Conservation (phyloP, 2,797 vertebrate genomes). For the Sebastes nivosus region DNA sequence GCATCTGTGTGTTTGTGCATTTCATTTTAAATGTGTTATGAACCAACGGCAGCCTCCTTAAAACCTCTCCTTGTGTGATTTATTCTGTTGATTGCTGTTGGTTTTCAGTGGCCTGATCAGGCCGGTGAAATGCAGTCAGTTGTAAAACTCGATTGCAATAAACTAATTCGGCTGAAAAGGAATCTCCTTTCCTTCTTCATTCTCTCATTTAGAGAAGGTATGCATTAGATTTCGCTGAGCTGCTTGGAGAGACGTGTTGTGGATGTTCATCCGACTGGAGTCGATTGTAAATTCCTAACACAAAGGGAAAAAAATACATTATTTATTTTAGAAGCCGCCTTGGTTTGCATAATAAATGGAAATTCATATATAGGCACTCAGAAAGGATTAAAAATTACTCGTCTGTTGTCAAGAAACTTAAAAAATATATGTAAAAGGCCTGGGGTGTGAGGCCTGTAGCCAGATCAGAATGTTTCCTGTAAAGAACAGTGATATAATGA, state of each 20-base stretch:
- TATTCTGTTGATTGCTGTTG: conserved; percentile 33
- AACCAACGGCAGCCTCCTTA: conserved; percentile 15
- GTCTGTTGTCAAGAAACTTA: not conserved
- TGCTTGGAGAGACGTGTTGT: not conserved
- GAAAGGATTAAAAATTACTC: not conserved
- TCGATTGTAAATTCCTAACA: not conserved
- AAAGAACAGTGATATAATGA: not conserved
- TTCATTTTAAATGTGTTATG: conserved; percentile 39
- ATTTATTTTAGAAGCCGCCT: not conserved
- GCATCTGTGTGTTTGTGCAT: conserved; percentile 41
- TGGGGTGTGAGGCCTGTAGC: not conserved
- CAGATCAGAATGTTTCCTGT: not conserved
- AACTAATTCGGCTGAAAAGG: conserved; percentile 12
- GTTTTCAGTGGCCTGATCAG: conserved; percentile 30
- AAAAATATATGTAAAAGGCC: not conserved
- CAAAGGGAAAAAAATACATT: not conserved
- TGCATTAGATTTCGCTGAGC: not conserved
- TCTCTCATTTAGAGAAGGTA: not conserved
- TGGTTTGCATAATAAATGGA: not conserved
- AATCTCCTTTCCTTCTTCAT: not conserved
- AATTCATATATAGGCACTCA: not conserved
- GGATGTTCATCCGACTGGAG: not conserved
- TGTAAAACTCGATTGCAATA: conserved; percentile 44
- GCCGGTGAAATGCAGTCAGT: conserved; percentile 14
- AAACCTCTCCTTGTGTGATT: conserved; percentile 35